These are phyloP conservation scores for Porites cylindrica DNA, from an alignment of 92 coral and sea anemone species.

Conservation along the genomic window DNA sequence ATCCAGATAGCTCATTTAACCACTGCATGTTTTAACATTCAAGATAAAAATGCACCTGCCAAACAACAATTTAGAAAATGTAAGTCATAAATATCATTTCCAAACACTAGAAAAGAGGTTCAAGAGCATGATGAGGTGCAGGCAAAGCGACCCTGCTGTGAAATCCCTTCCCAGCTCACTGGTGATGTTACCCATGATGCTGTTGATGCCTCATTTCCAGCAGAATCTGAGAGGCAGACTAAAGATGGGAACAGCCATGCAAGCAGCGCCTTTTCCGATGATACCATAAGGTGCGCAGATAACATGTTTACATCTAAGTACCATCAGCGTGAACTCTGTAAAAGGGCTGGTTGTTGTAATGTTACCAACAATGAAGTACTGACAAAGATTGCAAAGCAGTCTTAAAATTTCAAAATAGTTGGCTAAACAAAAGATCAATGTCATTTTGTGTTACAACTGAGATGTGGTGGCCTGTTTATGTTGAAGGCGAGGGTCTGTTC, in stretches of 20 bases:
- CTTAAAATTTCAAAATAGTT: neutral
- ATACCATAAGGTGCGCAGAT: conserved; percentile 1
- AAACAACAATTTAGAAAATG: no score
- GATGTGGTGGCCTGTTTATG: conserved; percentile 17
- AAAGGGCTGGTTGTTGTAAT: neutral
- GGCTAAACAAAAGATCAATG: neutral
- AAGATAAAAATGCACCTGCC: no score
- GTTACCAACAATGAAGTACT: neutral
- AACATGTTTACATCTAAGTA: conserved; percentile 6
- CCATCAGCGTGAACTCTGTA: conserved; percentile 8
- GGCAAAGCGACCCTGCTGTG: no score
- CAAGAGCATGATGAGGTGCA: no score
- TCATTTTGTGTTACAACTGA: conserved; percentile 12
- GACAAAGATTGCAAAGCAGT: neutral
- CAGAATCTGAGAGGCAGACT: neutral
- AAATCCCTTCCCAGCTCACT: no score
- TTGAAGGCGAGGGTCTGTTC: neutral
- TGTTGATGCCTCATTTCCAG: no score
- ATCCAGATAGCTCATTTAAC: no score
- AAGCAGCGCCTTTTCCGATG: neutral
- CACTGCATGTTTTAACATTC: no score
- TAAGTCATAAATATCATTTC: no score
- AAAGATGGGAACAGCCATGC: neutral
- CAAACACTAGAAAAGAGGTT: no score
- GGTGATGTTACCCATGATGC: no score